Evolutionary conservation across 2,113 vertebrate species (phyloP).

Genomic region (Beaufortia kweichowensis): DNA sequence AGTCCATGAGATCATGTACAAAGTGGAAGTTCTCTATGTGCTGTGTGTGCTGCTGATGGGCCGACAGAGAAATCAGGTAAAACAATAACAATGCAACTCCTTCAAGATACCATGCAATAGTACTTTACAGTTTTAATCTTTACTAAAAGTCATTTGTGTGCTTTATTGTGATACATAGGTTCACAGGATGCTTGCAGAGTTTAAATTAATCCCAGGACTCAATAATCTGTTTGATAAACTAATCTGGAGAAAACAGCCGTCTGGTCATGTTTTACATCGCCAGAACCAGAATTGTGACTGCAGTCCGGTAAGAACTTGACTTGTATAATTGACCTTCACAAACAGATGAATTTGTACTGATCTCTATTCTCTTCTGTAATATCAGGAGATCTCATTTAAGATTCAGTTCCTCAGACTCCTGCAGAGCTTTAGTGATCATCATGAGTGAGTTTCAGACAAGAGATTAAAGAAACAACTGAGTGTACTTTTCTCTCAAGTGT

Average conservation of each 20-base stretch:
- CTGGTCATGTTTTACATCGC: constrained; percentile 89
- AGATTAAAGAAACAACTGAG: neutral
- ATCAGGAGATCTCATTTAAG: constrained; percentile 96
- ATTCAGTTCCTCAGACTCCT: constrained; percentile 97
- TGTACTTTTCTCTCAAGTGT: neutral
- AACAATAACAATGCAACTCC: neutral
- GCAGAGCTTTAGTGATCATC: constrained; percentile 98
- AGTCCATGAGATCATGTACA: constrained; percentile 99
- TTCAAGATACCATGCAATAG: neutral
- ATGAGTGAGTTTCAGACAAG: constrained; percentile 84
- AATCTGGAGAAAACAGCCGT: constrained; percentile 95
- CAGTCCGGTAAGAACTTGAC: constrained; percentile 84
- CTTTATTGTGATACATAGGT: constrained; percentile 75
- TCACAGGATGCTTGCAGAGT: constrained; percentile 97
- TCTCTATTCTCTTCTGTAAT: neutral
- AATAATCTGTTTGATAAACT: constrained; percentile 98
- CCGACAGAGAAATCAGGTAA: constrained; percentile 94
- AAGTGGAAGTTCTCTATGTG: constrained; percentile 96
- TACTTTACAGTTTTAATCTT: neutral
- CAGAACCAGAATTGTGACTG: constrained; percentile 99
- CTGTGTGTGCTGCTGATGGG: constrained; percentile 97
- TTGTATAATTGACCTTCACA: neutral
- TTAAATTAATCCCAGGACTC: constrained; percentile 93
- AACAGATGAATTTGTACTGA: neutral
- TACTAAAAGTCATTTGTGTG: neutral